Evolutionary conservation across 2,888 invertebrate species (phyloP), one percentile per base, ranked within the genome.

Genomic region (Hirtodrosophila alboralis): DNA sequence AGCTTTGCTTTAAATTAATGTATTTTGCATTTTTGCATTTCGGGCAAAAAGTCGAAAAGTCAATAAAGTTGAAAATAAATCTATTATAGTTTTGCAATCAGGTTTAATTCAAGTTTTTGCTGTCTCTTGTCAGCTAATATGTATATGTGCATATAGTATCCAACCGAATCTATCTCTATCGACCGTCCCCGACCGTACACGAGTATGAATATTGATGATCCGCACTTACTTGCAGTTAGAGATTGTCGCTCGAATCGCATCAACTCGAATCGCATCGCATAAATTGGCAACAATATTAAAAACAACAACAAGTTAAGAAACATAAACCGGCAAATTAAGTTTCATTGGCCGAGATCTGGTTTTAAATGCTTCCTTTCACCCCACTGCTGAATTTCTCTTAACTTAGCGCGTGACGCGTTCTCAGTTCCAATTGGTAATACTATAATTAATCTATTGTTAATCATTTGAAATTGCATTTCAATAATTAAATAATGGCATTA

Each of bases 31-130:
- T 64, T n/a, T 86, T 47, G 59, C 49, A 48, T 37, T 43, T 60
- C 10, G 37, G 27, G 41, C 56, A 57, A 59, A 68, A 63, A 63
- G 40, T 40, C 38, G 68, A 78, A 68, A 64, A 47, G 60, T 33
- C 53, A 26, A 70, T 75, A 68, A 64, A 47, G 60, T 33, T 56
- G 28, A 70, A 84, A 71, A 84, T 66, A 78, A 67, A 86, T 77
- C 68, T 71, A 81, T 62, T 86, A 81, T 84, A 86, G 85, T 81
- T 53, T 65, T 58, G 62, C 59, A 69, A 69, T 60, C 87, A 81
- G 85, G 85, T 86, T 86, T 81, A 57, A 74, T 74, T 38, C 70
- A 57, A 74, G 70, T 74, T 70, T 74, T 28, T 23, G n/a, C n/a
- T n/a, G 28, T 27, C 31, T 60, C 38, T 38, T 38, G 37, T 30